Base-by-base conservation (phyloP, 1,140 invertebrate species). In the Pseudomyrmex cubaensis region DNA sequence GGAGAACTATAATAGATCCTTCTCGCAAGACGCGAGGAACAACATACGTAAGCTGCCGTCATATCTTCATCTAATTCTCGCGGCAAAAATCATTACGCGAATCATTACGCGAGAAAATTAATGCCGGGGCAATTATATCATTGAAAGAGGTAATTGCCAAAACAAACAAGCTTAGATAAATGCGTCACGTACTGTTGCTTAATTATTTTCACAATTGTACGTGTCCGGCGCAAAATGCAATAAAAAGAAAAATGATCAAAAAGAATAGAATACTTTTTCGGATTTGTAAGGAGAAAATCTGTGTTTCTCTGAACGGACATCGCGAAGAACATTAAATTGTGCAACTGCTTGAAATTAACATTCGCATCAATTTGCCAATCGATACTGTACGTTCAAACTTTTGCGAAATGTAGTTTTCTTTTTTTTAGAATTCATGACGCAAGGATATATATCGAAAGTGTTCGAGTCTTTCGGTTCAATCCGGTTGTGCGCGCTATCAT, bases 41-140 rank as follows among this genome's bases (percentile, higher is more conserved):
- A 54, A 54, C 25, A 78, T 63, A 25, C 13, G 56, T 46, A 69
- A 61, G 20, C 35, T 15, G 48, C 64, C 62, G 61, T 54, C 44
- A 44, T 61, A 50, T n/a, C 86, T 86, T 89, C 87, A 89, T 84
- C 87, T 88, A 88, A 84, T 89, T 89, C 88, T 59, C 9, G 44
- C 1, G 17, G 54, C 63, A 61, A 76, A 20, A 75, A 52, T 66
- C 59, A 25, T n/a, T 17, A 46, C 20, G 48, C 48, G 56, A 84
- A 80, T 84, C 72, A 35, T 35, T 35, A 35, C 4, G 35, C 35
- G 35, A 35, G 35, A 5, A 35, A 35, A 35, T 35, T 35, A 35
- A 35, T 64, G 83, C 64, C 66, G 50, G 50, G 9, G 20, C 20
- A 50, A 50, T 1, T 48, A 35, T 35, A 3, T 54, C 12, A 25